Base-by-base conservation (phyloP, 2,113 vertebrate species). In the Gracilinanus agilis region DNA sequence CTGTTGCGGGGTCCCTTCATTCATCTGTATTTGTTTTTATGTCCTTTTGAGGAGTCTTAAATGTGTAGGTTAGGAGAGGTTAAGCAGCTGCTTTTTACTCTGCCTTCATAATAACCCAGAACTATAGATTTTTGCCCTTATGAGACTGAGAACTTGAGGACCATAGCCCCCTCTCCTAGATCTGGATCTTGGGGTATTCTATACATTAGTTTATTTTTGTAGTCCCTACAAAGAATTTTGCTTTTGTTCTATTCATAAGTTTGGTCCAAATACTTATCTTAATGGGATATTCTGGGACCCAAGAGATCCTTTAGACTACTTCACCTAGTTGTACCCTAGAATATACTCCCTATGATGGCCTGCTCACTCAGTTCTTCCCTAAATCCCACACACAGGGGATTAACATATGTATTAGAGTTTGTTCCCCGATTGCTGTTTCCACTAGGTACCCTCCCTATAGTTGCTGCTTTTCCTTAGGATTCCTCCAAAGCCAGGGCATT, bases 401-500 rank as follows among this genome's bases (percentile, higher is more conserved):
- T 89, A 91, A 55, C 40, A 11, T 97, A 97, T 97, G 97, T 97
- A 96, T 97, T 98, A 95, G 95, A 97, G 90, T 94, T 96, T 94
- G 96, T 93, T 94, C 93, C 91, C 53, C 54, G 95, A 96, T 25
- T 53, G 6, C 93, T 92, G 94, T 56, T 94, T 93, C 94, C 67
- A 89, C 75, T 83, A 3, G 92, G n/a, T 89, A 96, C 89, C 93
- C 90, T 96, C 93, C 94, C 23, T 61, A 6, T 93, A 88, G 88
- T 93, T 94, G 55, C 96, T 95, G 92, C 27, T 67, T 67, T 67
- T 93, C 95, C 96, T 44, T 4, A 93, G 96, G 94, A 96, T 97
- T 88, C 94, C 96, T 94, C 96, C 96, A 21, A 89, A 97, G 56
- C 96, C 90, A 53, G 11, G 67, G 94, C 92, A 88, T 53, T 96